Evolutionary conservation across 2,888 invertebrate species (phyloP).

Genomic region (Spodoptera picta): DNA sequence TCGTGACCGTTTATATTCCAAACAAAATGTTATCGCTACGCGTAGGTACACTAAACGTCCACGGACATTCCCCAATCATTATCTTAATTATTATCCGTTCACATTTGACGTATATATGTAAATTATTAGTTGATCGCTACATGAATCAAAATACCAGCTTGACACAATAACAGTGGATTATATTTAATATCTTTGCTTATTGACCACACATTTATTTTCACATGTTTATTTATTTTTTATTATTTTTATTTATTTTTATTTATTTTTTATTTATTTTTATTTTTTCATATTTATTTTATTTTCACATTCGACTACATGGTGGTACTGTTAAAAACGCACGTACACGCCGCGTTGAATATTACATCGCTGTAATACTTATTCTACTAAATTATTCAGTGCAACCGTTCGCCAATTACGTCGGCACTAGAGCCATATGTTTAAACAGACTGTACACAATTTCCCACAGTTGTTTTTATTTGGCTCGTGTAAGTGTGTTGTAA

Average conservation of each 20-base stretch:
- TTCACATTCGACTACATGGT: constrained; percentile 8
- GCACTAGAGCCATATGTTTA: constrained; percentile 64
- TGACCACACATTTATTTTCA: constrained; percentile 25
- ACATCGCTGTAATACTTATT: constrained; percentile 42
- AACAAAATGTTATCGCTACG: constrained; percentile 28
- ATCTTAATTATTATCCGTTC: constrained; percentile 16
- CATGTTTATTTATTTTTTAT: too few relatives aligned
- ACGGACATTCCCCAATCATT: constrained; percentile 27
- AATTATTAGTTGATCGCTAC: constrained; percentile 32
- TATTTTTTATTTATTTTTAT: too few relatives aligned
- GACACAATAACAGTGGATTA: constrained; percentile 17
- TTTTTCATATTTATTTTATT: too few relatives aligned
- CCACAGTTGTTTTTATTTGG: constrained; percentile 77
- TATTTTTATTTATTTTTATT: too few relatives aligned
- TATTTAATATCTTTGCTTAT: constrained; percentile 12
- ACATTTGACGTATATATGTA: constrained; percentile 27
- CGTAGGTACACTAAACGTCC: constrained; percentile 24
- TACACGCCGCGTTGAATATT: constrained; percentile 34
- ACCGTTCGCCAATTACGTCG: constrained; percentile 58
- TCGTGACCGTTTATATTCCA: constrained; percentile 43
- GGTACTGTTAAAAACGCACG: constrained; percentile 25
- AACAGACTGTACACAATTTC: constrained; percentile 65
- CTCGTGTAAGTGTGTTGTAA: constrained; percentile 67
- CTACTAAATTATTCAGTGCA: constrained; percentile 55
- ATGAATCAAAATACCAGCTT: constrained; percentile 21